Base-by-base conservation (phyloP, 2,797 vertebrate species). In the Darevskia nairensis region DNA sequence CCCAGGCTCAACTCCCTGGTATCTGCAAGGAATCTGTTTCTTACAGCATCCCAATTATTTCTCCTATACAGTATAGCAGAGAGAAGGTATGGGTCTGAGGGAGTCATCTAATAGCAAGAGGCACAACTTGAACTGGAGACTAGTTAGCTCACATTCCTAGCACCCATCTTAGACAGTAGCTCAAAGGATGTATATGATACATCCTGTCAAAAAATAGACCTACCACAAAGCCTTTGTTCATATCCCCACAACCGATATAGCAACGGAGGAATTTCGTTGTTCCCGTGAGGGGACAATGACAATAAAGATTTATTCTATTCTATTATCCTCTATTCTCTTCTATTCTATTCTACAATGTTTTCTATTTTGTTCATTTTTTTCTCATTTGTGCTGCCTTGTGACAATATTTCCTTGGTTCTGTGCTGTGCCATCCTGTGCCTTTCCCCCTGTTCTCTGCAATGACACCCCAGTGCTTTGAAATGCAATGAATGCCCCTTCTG, bases 391-490 rank as follows among this genome's bases (percentile, higher is more conserved):
- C 11, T 61, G 35, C 59, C 41, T 41, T 21, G 15, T 32, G 68
- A 25, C 23, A 35, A 39, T 15, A 72, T 74, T 74, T 46, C 29
- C 41, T n/a, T 41, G 9, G 25, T 77, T n/a, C 29, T 44, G 19
- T 66, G n/a, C 59, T 39, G 15, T 68, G 61, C 35, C n/a, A 21
- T 35, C 6, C 17, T 29, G 4, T 9, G 13, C 29, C 39, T 50
- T 50, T 50, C 10, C 25, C 21, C 21, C 6, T 8, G 3, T 46
- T n/a, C 8, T 69, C 17, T 55, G 76, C 7, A 46, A 2, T 88
- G 27, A 41, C 13, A 11, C 27, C 35, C 29, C 8, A 25, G 1
- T 23, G 1, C 0, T 1, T 1, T 77, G 23, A 8, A 21, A 35
- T 46, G 72, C 27, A 55, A 59, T 3, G 64, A 32, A 1, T 8